Base-by-base conservation (phyloP, 2,113 vertebrate genomes). In the Oryzias curvinotus region DNA sequence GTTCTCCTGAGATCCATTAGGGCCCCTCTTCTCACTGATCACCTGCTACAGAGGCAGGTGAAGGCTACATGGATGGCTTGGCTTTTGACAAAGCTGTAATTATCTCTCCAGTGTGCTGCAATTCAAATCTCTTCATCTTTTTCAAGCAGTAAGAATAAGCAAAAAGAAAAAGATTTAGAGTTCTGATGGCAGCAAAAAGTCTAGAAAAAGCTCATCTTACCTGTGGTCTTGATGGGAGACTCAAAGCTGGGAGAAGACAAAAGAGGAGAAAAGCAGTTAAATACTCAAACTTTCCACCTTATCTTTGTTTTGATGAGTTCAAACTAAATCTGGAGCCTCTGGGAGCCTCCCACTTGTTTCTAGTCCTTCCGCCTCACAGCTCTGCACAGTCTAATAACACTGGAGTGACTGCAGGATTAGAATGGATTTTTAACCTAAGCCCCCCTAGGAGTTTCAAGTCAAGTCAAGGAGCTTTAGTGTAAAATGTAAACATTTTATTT, bases 161-260 rank as follows among this genome's bases (percentile, higher is more conserved):
- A 6, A 47, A 7, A 13, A 59, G 5, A n/a, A 19, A 3, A 48
- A 45, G 16, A 57, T 42, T 65, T 10, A 14, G 2, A 50, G 26
- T 18, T 43, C 2, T 64, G 10, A 8, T 42, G 59, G 5, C 18
- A 41, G 7, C 12, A 6, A 45, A 25, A 19, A 18, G 14, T 42
- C 52, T 23, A 23, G 28, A 43, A 13, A 62, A 57, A 26, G 0
- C 5, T 17, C 0, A 1, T 64, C 89, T 90, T 75, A 93, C 92
- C 92, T 93, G 91, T 68, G 90, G 88, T 84, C 90, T 85, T 16
- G 90, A 80, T 26, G 91, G 85, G 74, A 90, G 85, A 78, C 90
- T 89, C 4, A 90, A 85, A 62, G 91, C 91, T 92, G 60, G 3
- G 55, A 71, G 63, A 70, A 62, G 80, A 56, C 75, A 77, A 81